Evolutionary conservation across 2,797 vertebrate genomes (phyloP), one percentile per base, ranked within the genome.

Genomic region (Urosaurus nigricauda): DNA sequence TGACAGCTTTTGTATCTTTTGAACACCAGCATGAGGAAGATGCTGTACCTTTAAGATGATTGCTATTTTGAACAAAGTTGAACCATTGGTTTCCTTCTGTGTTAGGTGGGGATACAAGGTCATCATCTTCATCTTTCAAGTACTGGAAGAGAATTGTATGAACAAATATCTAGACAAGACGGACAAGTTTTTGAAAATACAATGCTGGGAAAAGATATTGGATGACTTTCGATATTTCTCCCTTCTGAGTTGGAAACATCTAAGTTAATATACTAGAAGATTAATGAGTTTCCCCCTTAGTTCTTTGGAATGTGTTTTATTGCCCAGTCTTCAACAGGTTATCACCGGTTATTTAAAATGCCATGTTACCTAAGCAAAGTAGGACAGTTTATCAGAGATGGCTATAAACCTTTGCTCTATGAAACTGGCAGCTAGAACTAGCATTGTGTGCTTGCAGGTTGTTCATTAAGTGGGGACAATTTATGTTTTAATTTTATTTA

Each of bases 91-190:
- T 99, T 85, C 98, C 99, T 37, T 98, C 98, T 7, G 97, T 98
- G 94, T 98, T 99, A 68, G 98, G 99, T 0, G 99, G 99, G 70
- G 99, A 99, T 77, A 99, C 97, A 0, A 99, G 97, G 88, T 98
- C 98, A 79, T 99, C 99, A 80, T 99, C 99, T 96, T 99, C 99
- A 91, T 99, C 99, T 96, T 99, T 99, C 89, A 99, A 97, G 94
- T 99, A 99, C 99, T 99, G 89, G 19, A 94, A 94, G 84, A 83
- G 13, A 88, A 94, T 51, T 1, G 79, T 24, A 88, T 32, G 65
- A 87, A 85, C 47, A 29, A 71, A 58, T 82, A 16, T 53, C 89
- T 58, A 84, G 92, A 89, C 83, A 79, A 2, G 4, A 87, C 89
- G 2, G 75, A 29, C 0, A 70, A 11, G 75, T 75, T 75, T 89